These are phyloP conservation scores for Opisthocomus hoazin DNA, from an alignment of 2,113 vertebrate genomes.

Conservation along the genomic window DNA sequence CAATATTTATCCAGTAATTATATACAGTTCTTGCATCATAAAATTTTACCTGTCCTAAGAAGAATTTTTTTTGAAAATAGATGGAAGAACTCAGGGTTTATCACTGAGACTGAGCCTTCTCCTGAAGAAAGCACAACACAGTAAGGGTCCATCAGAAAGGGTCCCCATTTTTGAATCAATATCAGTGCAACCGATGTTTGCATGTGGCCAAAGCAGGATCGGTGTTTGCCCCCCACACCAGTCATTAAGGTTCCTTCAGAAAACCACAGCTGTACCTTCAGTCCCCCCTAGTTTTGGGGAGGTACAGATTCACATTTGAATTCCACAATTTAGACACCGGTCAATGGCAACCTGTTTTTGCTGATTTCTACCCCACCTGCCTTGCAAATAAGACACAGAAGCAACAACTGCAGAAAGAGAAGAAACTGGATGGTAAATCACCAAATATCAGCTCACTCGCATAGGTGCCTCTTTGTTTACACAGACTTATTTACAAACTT, in stretches of 20 bases:
- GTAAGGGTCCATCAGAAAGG: background rate
- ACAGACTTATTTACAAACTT: background rate
- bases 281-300: background rate
- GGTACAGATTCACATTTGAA: background rate
- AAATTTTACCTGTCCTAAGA: background rate
- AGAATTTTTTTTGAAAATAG: background rate
- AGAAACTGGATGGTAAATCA: background rate
- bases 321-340: background rate
- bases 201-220: fast-evolving
- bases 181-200: background rate
- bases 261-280: background rate
- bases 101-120: background rate
- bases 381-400: background rate
- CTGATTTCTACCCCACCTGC: background rate
- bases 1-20: slow-evolving; percentile 21
- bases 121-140: background rate
- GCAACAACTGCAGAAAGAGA: background rate
- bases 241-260: background rate
- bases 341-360: background rate
- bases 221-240: fast-evolving
- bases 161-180: background rate
- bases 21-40: background rate
- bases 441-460: background rate
- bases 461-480: background rate
- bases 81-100: background rate